A percentile compares a stretch with the other conserved stretches of the same genome.
Conservation (phyloP, 2,113 vertebrate genomes). For the Hemicordylus capensis region DNA sequence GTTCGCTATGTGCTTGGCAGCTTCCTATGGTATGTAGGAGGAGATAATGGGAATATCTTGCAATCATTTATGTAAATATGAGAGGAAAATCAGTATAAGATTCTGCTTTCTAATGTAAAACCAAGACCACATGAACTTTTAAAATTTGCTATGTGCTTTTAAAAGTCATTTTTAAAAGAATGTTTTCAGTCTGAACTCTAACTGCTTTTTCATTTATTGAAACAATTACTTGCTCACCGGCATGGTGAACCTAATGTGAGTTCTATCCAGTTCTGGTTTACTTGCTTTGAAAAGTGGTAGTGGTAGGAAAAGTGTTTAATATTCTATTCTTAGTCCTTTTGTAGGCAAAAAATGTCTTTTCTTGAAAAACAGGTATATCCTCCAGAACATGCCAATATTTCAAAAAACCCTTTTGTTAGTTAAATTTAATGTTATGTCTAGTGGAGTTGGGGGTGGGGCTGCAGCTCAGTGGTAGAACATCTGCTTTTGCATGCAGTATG, state of each 20-base stretch:
- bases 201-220: neutral
- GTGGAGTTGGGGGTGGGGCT: too few relatives aligned
- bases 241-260: neutral
- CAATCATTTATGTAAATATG: neutral
- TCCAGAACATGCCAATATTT: too few relatives aligned
- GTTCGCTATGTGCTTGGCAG: neutral
- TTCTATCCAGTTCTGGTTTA: neutral
- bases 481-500: too few relatives aligned
- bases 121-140: neutral
- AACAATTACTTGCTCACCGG: neutral
- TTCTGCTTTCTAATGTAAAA: neutral
- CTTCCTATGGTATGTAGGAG: neutral
- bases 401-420: too few relatives aligned
- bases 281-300: neutral
- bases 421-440: too few relatives aligned
- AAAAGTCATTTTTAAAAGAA: neutral
- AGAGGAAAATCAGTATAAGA: neutral
- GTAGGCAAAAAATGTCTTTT: too few relatives aligned
- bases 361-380: too few relatives aligned
- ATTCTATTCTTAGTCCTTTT: too few relatives aligned
- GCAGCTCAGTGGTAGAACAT: too few relatives aligned
- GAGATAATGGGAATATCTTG: neutral
- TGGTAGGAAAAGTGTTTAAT: too few relatives aligned
- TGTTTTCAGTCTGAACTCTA: neutral
- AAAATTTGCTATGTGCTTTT: neutral